Base-by-base conservation (phyloP, 2,113 vertebrate genomes). In the Dendrocopos noguchii region DNA sequence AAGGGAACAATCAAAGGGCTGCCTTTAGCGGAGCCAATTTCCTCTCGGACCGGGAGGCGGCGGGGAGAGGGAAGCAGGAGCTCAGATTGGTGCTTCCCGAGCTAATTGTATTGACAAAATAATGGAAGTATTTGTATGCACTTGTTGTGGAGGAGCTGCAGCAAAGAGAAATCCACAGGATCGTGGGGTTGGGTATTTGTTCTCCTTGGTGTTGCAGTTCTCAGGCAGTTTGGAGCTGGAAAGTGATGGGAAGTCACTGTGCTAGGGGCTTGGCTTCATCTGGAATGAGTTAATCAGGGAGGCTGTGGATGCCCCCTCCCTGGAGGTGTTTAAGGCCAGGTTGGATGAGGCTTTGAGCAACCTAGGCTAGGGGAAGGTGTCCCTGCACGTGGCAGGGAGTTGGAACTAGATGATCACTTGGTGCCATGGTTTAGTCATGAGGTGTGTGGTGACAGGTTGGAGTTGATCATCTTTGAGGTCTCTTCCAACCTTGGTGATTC, bases 31-130 rank as follows among this genome's bases (percentile, higher is more conserved):
- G 68, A 97, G 95, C 80, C 90, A 91, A 91, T 97, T 97, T 97
- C 85, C 87, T 87, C 68, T 63, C 6, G 42, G 88, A 90, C 53
- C 4, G 22, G 71, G 85, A 66, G 66, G 50, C 11, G 13, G 44
- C 1, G 2, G 59, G 44, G 33, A 1, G 33, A 84, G 95, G 87
- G 91, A 87, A 59, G 95, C 22, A 18, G 31, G 8, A 46, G 25
- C 80, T 96, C 20, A 89, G 80, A 91, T 88, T 96, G 96, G 79
- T 87, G 95, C 96, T 96, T 96, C 84, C 87, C 42, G 4, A 91
- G 95, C 93, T 95, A 94, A 93, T 93, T 96, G 94, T 97, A 93
- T 95, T 96, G 97, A 95, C 93, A 95, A 96, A 97, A 97, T 95
- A 92, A 96, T 96, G 95, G 67, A 93, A 92, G 63, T 77, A 50